Evolutionary conservation across 1,140 invertebrate genomes (phyloP), one percentile per base, ranked within the genome.

Genomic region (Caenorhabditis brenneri): DNA sequence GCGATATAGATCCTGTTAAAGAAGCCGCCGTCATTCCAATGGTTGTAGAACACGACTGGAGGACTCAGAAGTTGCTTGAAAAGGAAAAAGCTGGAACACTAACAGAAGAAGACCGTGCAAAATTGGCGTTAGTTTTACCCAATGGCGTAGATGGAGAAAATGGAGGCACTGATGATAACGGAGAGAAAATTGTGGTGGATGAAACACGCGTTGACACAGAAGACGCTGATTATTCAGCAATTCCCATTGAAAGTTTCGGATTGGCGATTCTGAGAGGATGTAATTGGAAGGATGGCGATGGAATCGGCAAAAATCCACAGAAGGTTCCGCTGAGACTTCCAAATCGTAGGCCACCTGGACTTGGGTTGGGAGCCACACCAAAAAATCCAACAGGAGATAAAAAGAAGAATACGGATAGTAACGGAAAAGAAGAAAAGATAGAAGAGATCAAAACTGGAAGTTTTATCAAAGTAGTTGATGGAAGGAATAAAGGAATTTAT

Each of bases 201-300:
- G 83, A 84, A 22, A 55, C 29, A 2, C 69, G 53, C 19, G 80
- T 24, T 7, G 53, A 49, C 39, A 79, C 29, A 4, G 83, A 55
- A 83, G 36, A 74, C 19, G 69, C 51, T 31, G 33, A 78, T 51
- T 51, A 49, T 79, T 83, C 79, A 55, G 83, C 36, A 46, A 65
- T 84, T 33, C 31, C 84, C 0, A 82, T 85, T 31, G 79, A 65
- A 7, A 46, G 53, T 9, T 85, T 85, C 39, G 84, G 84, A 42
- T 19, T 85, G 15, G 84, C 84, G 2, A 81, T 85, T 51, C 78
- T 85, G 0, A 65, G 84, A 51, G 84, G 84, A 36, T 85, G 84
- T 29, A 80, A 80, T 27, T 85, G 84, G 84, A 85, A 81, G n/a
- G 84, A 85, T 24, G 84, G 84, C 9, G 80, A 74, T 27, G 84